Percentiles rank a stretch among this genome's conserved stretches.
Conservation (phyloP, 2,888 invertebrate species). For the Ectemnius continuus region DNA sequence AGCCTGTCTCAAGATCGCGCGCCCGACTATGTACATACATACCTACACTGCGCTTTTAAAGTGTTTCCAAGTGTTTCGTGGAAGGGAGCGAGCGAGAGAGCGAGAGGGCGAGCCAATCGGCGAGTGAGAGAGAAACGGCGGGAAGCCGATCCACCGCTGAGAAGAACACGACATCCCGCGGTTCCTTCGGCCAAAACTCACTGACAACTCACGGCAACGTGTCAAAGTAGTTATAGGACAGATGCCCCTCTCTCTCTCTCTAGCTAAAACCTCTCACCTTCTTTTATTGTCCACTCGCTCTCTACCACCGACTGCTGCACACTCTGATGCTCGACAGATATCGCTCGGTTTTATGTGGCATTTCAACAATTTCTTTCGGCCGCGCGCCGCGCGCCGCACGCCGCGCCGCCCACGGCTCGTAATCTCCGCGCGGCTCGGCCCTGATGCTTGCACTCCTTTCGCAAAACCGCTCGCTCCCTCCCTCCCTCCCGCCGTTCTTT, state of each 20-base stretch:
- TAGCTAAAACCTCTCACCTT: slow-evolving; percentile 27
- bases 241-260: slow-evolving; percentile 41
- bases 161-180: slow-evolving; percentile 72
- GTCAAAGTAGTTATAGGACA: slow-evolving; percentile 75
- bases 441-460: slow-evolving; percentile 2
- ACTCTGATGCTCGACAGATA: slow-evolving; percentile 21
- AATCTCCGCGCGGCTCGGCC: no score
- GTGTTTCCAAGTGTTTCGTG: slow-evolving; percentile 51
- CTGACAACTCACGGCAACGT: slow-evolving; percentile 71
- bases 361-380: slow-evolving; percentile 18
- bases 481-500: no score
- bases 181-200: slow-evolving; percentile 70
- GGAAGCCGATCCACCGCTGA: slow-evolving; percentile 64
- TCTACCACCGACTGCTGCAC: slow-evolving; percentile 22
- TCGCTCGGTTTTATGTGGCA: slow-evolving; percentile 26
- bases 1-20: not conserved
- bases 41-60: slow-evolving; percentile 47
- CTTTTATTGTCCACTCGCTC: slow-evolving; percentile 13
- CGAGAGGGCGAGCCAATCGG: slow-evolving; percentile 32
- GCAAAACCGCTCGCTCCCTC: slow-evolving; percentile 5
- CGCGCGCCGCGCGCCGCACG: not conserved
- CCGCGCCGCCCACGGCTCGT: no score
- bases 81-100: no score
- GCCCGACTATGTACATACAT: not conserved
- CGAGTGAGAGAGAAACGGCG: slow-evolving; percentile 45